A percentile compares a stretch with the other conserved stretches of the same genome.
Conservation (phyloP, 2,113 vertebrate species). For the Nesogale talazaci region DNA sequence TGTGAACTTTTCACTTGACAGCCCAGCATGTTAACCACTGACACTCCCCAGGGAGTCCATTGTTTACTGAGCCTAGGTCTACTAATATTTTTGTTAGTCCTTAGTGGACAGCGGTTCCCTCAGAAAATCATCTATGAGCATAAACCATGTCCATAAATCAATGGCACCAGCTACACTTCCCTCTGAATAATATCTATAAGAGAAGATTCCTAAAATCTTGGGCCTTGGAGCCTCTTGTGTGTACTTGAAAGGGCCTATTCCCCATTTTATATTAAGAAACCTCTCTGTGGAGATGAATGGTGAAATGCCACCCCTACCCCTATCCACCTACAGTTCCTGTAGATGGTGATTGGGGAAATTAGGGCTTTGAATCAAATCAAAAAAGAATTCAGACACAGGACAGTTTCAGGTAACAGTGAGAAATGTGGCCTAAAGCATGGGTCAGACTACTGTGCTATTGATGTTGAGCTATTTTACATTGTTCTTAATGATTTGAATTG, state of each 20-base stretch:
- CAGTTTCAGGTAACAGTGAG: not conserved
- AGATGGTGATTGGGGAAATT: not conserved
- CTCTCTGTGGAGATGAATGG: not conserved
- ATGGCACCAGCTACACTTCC: not conserved
- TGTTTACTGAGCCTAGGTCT: constrained; percentile 28
- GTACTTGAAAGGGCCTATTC: not conserved
- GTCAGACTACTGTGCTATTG: not conserved
- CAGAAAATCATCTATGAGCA: not conserved
- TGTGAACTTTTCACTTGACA: not conserved
- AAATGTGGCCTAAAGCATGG: not conserved
- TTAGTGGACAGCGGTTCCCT: not conserved
- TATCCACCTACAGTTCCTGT: not conserved
- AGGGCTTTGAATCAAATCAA: not conserved
- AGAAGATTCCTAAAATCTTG: not conserved
- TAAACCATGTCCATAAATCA: not conserved
- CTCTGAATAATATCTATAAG: not conserved
- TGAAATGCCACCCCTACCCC: not conserved
- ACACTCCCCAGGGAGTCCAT: not conserved
- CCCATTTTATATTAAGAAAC: not conserved
- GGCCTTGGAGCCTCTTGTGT: not conserved
- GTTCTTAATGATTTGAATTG: not conserved
- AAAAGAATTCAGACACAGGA: constrained; percentile 9
- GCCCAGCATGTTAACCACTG: not conserved
- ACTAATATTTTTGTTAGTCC: not conserved
- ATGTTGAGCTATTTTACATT: not conserved